Conservation (phyloP, 2,113 vertebrate genomes). For the Melozone crissalis region DNA sequence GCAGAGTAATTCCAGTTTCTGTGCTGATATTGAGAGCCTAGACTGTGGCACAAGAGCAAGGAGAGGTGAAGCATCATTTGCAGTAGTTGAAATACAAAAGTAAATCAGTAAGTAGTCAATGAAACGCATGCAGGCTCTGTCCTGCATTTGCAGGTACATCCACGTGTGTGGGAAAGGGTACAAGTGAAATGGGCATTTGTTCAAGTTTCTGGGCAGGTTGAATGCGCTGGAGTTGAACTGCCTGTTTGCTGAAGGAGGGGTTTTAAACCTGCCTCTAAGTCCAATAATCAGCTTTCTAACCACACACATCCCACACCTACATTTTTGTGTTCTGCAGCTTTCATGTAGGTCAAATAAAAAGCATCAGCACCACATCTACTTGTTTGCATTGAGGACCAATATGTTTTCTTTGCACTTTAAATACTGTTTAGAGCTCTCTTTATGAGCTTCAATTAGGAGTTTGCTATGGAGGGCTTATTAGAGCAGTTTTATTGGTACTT, state of each 20-base stretch:
- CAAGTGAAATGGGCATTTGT: background rate
- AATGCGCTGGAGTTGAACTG: background rate
- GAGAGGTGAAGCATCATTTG: background rate
- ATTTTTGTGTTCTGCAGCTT: slow-evolving; percentile 10
- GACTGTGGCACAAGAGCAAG: background rate
- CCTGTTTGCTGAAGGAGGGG: background rate
- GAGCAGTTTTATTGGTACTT: slow-evolving; percentile 73
- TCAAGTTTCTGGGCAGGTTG: background rate
- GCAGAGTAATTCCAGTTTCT: background rate
- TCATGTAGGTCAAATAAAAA: slow-evolving; percentile 44
- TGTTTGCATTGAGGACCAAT: slow-evolving; percentile 44
- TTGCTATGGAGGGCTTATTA: slow-evolving; percentile 72
- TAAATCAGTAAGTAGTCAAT: background rate
- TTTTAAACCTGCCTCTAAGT: background rate
- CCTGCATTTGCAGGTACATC: background rate
- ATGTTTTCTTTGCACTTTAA: slow-evolving; percentile 59
- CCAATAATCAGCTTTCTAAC: background rate
- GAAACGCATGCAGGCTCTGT: fast-evolving
- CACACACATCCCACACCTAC: slow-evolving; percentile 22
- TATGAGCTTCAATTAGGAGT: slow-evolving; percentile 71
- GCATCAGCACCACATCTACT: slow-evolving; percentile 14
- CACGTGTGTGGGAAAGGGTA: background rate
- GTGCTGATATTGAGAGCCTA: background rate
- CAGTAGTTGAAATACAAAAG: background rate
- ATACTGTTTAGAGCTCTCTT: slow-evolving; percentile 63